phyloP scores from a whole-genome alignment of 1,140 invertebrate genomes.

The Penaeus indicus region DNA sequence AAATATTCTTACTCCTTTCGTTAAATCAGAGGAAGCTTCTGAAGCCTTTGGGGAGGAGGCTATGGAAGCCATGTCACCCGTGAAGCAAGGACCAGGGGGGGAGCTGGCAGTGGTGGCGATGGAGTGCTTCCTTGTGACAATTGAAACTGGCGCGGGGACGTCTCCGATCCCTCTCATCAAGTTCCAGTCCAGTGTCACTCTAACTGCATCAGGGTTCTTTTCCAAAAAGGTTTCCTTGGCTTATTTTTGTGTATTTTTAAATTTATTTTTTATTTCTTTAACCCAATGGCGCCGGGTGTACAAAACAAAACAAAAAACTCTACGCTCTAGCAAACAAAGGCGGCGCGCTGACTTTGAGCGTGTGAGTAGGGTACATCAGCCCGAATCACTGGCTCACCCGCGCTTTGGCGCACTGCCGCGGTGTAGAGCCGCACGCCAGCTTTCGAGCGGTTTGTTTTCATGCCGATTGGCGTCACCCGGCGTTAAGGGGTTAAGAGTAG shows the following conservation, averaged over 20 bases:
- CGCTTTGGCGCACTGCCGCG: too few species aligned
- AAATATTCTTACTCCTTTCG: not conserved
- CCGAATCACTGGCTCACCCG: too few species aligned
- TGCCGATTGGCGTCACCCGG: too few species aligned
- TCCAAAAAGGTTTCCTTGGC: slow-evolving; percentile 43
- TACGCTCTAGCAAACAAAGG: too few species aligned
- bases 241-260: not conserved
- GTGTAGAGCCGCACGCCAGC: too few species aligned
- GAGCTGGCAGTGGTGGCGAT: slow-evolving; percentile 48
- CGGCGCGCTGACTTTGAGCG: too few species aligned
- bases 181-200: slow-evolving; percentile 48
- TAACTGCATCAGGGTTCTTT: slow-evolving; percentile 44
- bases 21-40: slow-evolving; percentile 29
- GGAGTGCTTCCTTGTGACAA: slow-evolving; percentile 48
- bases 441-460: too few species aligned
- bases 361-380: too few species aligned
- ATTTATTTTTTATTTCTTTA: not conserved
- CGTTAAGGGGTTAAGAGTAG: too few species aligned
- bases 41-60: slow-evolving; percentile 40
- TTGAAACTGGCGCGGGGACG: slow-evolving; percentile 46
- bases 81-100: slow-evolving; percentile 9
- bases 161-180: slow-evolving; percentile 61
- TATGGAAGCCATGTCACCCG: slow-evolving; percentile 7
- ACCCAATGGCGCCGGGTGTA: too few species aligned
- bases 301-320: too few species aligned